phyloP scores from a whole-genome alignment of 2,113 vertebrate genomes.

The Psephotus haematonotus region DNA sequence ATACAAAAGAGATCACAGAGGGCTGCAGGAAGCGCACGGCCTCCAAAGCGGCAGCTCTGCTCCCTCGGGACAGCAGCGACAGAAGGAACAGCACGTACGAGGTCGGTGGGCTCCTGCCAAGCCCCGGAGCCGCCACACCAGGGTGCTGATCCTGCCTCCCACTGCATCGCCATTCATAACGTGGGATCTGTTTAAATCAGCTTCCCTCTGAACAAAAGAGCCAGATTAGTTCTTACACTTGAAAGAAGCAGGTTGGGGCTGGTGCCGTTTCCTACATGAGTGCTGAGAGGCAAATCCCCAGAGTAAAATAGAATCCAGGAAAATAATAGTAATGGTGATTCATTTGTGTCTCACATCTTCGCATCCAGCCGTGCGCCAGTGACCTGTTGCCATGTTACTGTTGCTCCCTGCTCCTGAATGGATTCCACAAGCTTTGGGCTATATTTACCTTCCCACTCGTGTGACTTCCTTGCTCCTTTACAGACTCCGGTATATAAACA shows the following conservation, averaged over 20 bases:
- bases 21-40: conserved; percentile 38
- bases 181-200: neutral
- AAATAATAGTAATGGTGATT: conserved; percentile 18
- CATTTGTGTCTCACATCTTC: neutral
- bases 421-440: neutral
- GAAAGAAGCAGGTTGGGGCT: neutral
- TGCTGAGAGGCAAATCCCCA: neutral
- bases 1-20: conserved; percentile 34
- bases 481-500: neutral
- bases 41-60: neutral
- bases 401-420: neutral
- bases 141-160: neutral
- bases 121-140: neutral
- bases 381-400: neutral
- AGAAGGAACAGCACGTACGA: conserved; percentile 60
- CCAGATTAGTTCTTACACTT: neutral
- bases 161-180: neutral
- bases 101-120: neutral
- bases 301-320: conserved; percentile 23
- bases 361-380: neutral
- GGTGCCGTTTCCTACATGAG: conserved; percentile 2
- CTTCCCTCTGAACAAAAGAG: conserved; percentile 16
- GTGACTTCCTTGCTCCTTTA: neutral
- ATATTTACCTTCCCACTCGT: neutral
- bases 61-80: conserved; percentile 22